Conservation (phyloP, 2,888 invertebrate species). For the Protonemura montana region DNA sequence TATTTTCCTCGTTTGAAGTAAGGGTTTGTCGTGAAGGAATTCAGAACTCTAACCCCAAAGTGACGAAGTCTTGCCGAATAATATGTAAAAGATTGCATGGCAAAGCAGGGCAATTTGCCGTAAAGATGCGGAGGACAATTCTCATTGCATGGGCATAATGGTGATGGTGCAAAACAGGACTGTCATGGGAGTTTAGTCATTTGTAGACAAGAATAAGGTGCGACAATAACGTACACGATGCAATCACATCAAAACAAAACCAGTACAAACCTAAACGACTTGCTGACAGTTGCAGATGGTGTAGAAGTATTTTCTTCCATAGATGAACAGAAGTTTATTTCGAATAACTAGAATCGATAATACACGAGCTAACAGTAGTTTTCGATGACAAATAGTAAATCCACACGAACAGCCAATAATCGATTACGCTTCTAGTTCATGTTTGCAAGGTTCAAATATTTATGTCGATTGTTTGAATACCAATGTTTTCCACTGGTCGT, state of each 20-base stretch:
- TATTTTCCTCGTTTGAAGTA: slow-evolving; percentile 12
- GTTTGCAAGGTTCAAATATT: not conserved
- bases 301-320: not conserved
- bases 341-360: not conserved
- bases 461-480: not conserved
- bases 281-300: not conserved
- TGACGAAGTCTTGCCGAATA: not conserved
- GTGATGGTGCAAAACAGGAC: not conserved
- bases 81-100: not conserved
- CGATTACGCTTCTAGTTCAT: not conserved
- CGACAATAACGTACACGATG: not conserved
- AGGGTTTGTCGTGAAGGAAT: not conserved
- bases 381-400: not conserved
- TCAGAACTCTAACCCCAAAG: not conserved
- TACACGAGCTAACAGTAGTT: not conserved
- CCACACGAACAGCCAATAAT: not conserved
- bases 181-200: not conserved
- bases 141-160: not conserved
- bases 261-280: not conserved
- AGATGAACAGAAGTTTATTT: not conserved
- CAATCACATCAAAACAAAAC: not conserved
- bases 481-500: not conserved
- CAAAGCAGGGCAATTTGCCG: not conserved
- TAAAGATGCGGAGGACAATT: not conserved
- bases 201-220: not conserved